Conservation (phyloP, 2,113 vertebrate genomes). For the Petromus typicus region DNA sequence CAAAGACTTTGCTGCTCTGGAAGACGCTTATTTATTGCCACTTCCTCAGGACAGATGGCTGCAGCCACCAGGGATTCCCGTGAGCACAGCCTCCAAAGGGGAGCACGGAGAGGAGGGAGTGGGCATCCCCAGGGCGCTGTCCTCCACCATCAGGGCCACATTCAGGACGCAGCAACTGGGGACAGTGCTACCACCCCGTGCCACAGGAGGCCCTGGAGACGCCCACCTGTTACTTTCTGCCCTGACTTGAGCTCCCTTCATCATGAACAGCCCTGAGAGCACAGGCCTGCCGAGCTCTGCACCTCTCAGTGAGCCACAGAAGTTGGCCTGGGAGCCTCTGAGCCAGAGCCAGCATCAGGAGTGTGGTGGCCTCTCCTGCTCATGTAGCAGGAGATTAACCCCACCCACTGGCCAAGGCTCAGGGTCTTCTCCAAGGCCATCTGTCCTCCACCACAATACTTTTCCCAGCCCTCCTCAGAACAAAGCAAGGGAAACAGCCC, state of each 20-base stretch:
- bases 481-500: background rate
- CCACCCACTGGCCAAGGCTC: background rate
- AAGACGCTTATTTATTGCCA: background rate
- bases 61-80: background rate
- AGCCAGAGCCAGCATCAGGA: background rate
- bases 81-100: background rate
- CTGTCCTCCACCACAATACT: background rate
- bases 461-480: background rate
- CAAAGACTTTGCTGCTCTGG: background rate
- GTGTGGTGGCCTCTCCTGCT: background rate
- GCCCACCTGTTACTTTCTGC: background rate
- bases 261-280: accelerated
- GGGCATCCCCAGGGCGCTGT: background rate
- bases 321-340: background rate
- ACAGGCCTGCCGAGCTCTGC: background rate
- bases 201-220: background rate
- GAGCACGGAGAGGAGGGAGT: background rate
- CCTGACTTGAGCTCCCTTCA: accelerated
- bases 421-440: background rate
- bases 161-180: background rate
- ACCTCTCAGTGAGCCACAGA: accelerated
- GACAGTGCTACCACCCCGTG: background rate
- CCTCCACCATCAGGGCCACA: background rate
- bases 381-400: background rate
- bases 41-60: background rate